Conservation (phyloP, 2,888 invertebrate genomes). For the Colostygia pectinataria region DNA sequence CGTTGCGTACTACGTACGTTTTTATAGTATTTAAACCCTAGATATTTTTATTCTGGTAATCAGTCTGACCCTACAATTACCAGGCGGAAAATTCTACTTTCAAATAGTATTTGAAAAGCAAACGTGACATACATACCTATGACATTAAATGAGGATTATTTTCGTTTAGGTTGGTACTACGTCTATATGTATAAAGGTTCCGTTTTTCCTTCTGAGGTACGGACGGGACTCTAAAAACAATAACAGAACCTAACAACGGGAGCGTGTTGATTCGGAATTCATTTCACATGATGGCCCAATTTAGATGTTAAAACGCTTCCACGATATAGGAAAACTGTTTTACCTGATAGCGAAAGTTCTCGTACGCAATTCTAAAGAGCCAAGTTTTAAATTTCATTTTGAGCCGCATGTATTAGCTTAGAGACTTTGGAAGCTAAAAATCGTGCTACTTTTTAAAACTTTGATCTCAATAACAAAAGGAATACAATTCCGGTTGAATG, state of each 20-base stretch:
- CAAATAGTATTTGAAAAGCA: too few relatives aligned
- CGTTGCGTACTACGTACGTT: too few relatives aligned
- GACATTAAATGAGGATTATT: too few relatives aligned
- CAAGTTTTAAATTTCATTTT: constrained; percentile 21
- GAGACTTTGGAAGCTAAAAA: neutral
- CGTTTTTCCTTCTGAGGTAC: too few relatives aligned
- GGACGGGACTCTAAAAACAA: too few relatives aligned
- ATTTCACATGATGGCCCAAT: constrained; percentile 14
- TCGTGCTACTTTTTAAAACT: neutral
- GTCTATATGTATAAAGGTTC: too few relatives aligned
- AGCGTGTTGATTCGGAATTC: constrained; percentile 5
- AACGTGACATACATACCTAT: too few relatives aligned
- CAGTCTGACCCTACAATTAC: too few relatives aligned
- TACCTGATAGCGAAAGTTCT: constrained; percentile 15
- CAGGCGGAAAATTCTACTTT: too few relatives aligned
- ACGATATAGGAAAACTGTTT: constrained; percentile 16
- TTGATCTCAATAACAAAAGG: neutral
- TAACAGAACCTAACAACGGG: neutral
- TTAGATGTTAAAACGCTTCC: constrained; percentile 18
- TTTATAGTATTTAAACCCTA: too few relatives aligned
- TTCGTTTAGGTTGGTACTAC: too few relatives aligned
- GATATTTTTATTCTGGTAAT: too few relatives aligned
- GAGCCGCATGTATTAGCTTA: neutral
- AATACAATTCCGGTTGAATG: neutral
- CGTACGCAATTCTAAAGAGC: constrained; percentile 6